These are phyloP conservation scores for Alces alces DNA, from an alignment of 2,113 vertebrate species.

Conservation along the genomic window DNA sequence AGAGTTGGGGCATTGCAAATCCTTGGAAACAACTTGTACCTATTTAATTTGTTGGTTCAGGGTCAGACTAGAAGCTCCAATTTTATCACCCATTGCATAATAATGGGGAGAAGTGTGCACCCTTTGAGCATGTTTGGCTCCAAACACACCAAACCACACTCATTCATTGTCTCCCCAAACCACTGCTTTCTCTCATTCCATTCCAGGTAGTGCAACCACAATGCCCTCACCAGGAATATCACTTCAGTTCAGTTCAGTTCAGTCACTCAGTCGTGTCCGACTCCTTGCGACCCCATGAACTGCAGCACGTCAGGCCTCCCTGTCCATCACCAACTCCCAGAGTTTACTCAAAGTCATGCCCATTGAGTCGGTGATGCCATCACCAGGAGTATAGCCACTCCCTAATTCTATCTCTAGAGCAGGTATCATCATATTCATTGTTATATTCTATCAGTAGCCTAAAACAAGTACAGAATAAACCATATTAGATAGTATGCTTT, in stretches of 20 bases:
- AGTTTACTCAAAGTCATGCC: too few relatives aligned
- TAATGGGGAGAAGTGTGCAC: neutral
- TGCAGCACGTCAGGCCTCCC: too few relatives aligned
- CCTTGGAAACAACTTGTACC: neutral
- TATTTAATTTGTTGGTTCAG: neutral
- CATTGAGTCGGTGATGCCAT: neutral
- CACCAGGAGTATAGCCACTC: neutral
- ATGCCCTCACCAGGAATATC: neutral
- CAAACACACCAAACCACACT: neutral
- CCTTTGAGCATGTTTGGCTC: neutral
- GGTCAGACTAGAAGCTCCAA: neutral
- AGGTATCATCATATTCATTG: neutral
- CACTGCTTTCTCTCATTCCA: neutral
- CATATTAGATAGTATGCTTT: neutral
- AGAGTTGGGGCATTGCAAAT: neutral
- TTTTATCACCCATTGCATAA: neutral
- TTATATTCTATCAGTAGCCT: neutral
- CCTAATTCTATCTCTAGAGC: neutral
- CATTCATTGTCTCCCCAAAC: neutral
- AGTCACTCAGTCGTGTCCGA: too few relatives aligned
- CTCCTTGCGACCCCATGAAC: too few relatives aligned
- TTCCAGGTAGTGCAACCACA: neutral
- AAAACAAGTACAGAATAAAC: neutral
- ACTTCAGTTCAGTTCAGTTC: too few relatives aligned
- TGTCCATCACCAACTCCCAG: too few relatives aligned